These are phyloP conservation scores for Hexactinellida sp. DNA, from an alignment of 37 sponge, comb jelly and placozoan genomes.

Conservation along the genomic window DNA sequence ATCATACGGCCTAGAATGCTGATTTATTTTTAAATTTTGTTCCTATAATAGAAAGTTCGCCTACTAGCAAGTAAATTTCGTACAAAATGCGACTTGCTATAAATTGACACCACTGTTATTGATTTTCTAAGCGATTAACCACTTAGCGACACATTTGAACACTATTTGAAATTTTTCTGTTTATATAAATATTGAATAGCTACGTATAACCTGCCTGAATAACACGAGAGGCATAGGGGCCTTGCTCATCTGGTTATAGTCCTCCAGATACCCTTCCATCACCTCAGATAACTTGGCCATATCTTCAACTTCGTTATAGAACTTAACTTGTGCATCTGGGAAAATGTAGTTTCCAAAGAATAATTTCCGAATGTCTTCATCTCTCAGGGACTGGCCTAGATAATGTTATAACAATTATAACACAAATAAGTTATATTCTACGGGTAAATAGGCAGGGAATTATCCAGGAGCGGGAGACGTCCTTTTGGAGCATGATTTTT, in stretches of 20 bases:
- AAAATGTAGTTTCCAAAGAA: conserved; percentile 92
- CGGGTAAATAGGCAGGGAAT: background rate
- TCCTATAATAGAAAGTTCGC: too few species aligned
- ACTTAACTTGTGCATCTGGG: conserved; percentile 43
- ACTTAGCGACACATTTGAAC: too few species aligned
- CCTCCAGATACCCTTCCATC: conserved; percentile 83
- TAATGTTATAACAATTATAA: background rate
- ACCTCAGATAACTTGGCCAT: conserved; percentile 46
- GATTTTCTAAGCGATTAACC: too few species aligned
- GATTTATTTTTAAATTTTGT: too few species aligned
- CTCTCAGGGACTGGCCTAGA: conserved; percentile 19
- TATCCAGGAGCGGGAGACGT: too few species aligned
- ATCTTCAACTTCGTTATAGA: conserved; percentile 79
- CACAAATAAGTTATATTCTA: background rate
- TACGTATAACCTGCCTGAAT: conserved; percentile 60
- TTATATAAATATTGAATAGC: too few species aligned
- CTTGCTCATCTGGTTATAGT: conserved; percentile 97
- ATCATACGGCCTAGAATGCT: too few species aligned
- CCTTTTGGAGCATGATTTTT: too few species aligned
- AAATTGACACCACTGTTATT: too few species aligned
- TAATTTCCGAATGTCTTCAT: conserved; percentile 66
- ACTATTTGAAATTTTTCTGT: too few species aligned
- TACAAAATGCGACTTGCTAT: too few species aligned
- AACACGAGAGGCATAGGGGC: conserved; percentile 93
- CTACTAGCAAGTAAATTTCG: too few species aligned